Percentiles rank a stretch among this genome's conserved stretches.
These are phyloP conservation scores for Cottoperca gobio DNA, from an alignment of 2,797 vertebrate genomes.

Conservation along the genomic window DNA sequence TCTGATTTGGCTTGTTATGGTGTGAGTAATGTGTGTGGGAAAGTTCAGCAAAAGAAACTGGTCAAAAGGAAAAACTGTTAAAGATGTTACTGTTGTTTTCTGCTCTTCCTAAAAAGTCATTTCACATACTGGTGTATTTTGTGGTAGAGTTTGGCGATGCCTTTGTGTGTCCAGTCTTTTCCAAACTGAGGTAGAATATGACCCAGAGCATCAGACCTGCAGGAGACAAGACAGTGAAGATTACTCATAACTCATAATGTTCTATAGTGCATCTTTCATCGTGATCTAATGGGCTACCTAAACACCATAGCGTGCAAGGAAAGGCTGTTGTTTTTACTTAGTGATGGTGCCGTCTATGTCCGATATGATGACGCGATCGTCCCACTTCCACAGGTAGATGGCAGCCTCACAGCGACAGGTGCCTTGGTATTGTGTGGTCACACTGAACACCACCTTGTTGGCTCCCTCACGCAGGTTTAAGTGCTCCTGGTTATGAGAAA, in stretches of 20 bases:
- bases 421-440: conserved; percentile 97
- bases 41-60: neutral
- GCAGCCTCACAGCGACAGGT: conserved; percentile 94
- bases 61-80: neutral
- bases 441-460: conserved; percentile 93
- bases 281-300: neutral
- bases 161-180: conserved; percentile 97
- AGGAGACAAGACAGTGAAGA: conserved; percentile 30
- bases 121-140: conserved; percentile 93
- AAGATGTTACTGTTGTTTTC: neutral
- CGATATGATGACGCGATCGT: conserved; percentile 93
- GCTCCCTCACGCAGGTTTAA: conserved; percentile 92
- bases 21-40: neutral
- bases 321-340: conserved; percentile 83
- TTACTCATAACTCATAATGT: neutral
- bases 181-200: conserved; percentile 96
- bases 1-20: conserved; percentile 9
- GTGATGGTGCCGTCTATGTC: conserved; percentile 99
- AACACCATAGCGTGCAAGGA: neutral
- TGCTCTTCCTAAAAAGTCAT: neutral
- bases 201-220: conserved; percentile 94
- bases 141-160: conserved; percentile 94
- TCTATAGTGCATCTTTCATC: neutral
- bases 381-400: conserved; percentile 97
- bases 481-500: conserved; percentile 77